Evolutionary conservation across 2,888 invertebrate genomes (phyloP).

Genomic region (Ferrisia virgata): DNA sequence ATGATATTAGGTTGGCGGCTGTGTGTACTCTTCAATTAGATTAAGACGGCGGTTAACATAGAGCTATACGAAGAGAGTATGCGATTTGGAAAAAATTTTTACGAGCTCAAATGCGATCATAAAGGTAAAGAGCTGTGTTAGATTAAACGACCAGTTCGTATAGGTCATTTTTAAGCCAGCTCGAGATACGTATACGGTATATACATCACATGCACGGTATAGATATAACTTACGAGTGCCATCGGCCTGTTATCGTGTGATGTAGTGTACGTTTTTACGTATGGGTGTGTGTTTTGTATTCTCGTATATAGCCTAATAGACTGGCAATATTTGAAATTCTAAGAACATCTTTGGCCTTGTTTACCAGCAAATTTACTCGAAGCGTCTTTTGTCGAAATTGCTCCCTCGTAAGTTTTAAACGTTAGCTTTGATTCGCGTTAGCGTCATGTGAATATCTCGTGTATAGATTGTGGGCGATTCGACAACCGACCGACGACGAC

Average conservation of each 20-base stretch:
- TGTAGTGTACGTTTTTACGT: too few relatives aligned
- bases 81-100: not conserved
- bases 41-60: not conserved
- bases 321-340: not conserved
- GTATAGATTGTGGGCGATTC: not conserved
- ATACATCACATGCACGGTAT: too few relatives aligned
- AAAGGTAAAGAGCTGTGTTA: not conserved
- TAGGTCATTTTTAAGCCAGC: not conserved
- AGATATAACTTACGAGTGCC: not conserved
- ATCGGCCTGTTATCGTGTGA: not conserved
- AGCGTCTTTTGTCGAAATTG: not conserved
- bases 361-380: not conserved
- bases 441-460: not conserved
- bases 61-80: too few relatives aligned
- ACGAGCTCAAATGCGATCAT: not conserved
- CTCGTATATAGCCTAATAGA: not conserved
- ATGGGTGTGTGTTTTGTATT: not conserved
- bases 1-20: not conserved
- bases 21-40: constrained; percentile 20
- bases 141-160: constrained; percentile 5
- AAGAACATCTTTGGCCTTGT: constrained; percentile 2
- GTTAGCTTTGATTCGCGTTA: not conserved
- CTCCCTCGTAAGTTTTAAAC: not conserved
- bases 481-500: not conserved
- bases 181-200: not conserved